A percentile compares a stretch with the other conserved stretches of the same genome.
These are phyloP conservation scores for Huso huso DNA, from an alignment of 2,797 vertebrate genomes.

Conservation along the genomic window DNA sequence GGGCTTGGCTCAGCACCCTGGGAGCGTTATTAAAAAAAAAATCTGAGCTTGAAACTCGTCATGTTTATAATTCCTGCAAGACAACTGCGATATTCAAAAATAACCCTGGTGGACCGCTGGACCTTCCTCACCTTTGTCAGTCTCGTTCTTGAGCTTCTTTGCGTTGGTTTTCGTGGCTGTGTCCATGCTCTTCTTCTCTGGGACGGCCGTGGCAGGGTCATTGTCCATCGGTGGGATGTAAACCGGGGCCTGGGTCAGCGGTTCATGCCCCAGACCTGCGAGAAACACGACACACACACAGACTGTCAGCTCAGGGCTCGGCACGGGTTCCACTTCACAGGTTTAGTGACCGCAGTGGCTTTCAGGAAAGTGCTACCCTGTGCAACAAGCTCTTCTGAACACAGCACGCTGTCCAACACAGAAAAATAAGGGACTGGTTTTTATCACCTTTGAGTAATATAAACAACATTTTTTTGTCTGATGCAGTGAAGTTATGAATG, in stretches of 20 bases:
- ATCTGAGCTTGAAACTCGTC: too few relatives aligned
- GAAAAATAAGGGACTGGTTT: too few relatives aligned
- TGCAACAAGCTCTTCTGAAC: too few relatives aligned
- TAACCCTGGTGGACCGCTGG: too few relatives aligned
- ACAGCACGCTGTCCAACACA: too few relatives aligned
- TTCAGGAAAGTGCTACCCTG: too few relatives aligned
- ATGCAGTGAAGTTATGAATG: neutral
- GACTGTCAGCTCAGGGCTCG: neutral
- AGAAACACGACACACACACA: slow-evolving; percentile 6
- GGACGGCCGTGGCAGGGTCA: slow-evolving; percentile 53
- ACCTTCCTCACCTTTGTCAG: slow-evolving; percentile 73
- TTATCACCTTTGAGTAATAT: too few relatives aligned
- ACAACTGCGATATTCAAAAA: too few relatives aligned
- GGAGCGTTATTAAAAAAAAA: too few relatives aligned
- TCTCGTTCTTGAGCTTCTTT: slow-evolving; percentile 87
- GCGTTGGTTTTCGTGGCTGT: slow-evolving; percentile 63
- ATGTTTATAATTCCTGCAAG: too few relatives aligned
- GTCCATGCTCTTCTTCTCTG: slow-evolving; percentile 68
- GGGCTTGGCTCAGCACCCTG: neutral
- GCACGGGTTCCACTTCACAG: neutral
- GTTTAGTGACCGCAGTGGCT: too few relatives aligned
- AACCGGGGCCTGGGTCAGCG: slow-evolving; percentile 58
- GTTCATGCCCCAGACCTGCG: slow-evolving; percentile 66
- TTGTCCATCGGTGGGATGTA: slow-evolving; percentile 64
- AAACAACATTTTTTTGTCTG: neutral